phyloP scores from a whole-genome alignment of 1,140 invertebrate genomes.

The Anastrepha obliqua region DNA sequence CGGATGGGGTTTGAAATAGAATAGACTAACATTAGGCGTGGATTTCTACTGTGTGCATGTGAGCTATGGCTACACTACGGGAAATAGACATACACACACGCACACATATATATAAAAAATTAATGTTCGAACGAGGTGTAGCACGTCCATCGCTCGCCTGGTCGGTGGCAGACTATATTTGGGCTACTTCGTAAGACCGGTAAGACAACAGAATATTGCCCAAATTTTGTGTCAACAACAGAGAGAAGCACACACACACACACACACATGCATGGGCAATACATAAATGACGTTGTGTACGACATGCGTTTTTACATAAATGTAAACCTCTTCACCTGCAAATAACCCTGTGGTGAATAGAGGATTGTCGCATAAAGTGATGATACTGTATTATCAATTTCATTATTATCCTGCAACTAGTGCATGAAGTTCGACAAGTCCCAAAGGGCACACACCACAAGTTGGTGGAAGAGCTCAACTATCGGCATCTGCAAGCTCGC shows the following conservation, averaged over 20 bases:
- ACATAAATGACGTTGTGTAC: too few species aligned
- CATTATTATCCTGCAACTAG: too few species aligned
- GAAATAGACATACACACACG: not conserved
- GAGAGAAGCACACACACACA: not conserved
- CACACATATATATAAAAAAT: not conserved
- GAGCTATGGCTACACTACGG: not conserved
- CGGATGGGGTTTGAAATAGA: not conserved
- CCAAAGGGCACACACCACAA: too few species aligned
- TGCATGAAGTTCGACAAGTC: too few species aligned
- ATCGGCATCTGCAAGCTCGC: too few species aligned
- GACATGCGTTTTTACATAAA: too few species aligned
- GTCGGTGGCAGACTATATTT: not conserved
- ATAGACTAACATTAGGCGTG: not conserved
- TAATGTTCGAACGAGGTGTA: not conserved
- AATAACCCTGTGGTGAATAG: too few species aligned
- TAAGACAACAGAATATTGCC: not conserved
- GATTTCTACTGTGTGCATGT: not conserved
- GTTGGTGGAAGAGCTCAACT: too few species aligned
- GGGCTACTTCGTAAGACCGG: not conserved
- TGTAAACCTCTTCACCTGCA: too few species aligned
- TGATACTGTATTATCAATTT: too few species aligned
- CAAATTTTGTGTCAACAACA: not conserved
- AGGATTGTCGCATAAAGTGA: too few species aligned
- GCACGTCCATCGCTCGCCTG: not conserved
- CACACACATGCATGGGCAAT: not conserved